phyloP scores from a whole-genome alignment of 2,797 vertebrate species.

The Ispidina lecontei region DNA sequence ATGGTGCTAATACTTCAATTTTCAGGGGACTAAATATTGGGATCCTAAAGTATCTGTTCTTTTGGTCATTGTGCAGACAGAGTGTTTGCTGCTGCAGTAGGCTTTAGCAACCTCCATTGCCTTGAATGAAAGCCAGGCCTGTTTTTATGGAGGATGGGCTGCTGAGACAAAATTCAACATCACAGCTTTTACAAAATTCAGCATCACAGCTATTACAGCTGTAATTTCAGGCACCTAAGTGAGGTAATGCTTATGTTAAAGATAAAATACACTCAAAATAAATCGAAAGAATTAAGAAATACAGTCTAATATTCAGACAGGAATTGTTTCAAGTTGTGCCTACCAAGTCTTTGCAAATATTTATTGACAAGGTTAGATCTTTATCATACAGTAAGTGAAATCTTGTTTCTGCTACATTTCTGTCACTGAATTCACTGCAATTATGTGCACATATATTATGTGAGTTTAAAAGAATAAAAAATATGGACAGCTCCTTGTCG shows the following conservation, averaged over 20 bases:
- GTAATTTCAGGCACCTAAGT: not conserved
- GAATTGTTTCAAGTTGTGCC: not conserved
- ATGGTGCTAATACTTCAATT: not conserved
- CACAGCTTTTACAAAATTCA: too few species aligned
- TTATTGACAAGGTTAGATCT: not conserved
- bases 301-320: not conserved
- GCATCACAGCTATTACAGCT: not conserved
- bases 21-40: not conserved
- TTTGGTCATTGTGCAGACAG: not conserved
- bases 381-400: not conserved
- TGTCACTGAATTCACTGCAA: not conserved
- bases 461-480: not conserved
- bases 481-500: not conserved
- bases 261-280: not conserved
- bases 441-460: not conserved
- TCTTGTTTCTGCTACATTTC: not conserved
- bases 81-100: not conserved
- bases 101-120: not conserved
- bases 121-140: not conserved
- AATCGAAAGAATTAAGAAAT: not conserved
- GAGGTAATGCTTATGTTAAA: not conserved
- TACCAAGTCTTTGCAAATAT: not conserved
- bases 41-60: not conserved
- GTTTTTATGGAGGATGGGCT: not conserved
- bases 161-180: not conserved